Evolutionary conservation across 2,797 vertebrate species (phyloP).

Genomic region (Philypnodon macrostomus): DNA sequence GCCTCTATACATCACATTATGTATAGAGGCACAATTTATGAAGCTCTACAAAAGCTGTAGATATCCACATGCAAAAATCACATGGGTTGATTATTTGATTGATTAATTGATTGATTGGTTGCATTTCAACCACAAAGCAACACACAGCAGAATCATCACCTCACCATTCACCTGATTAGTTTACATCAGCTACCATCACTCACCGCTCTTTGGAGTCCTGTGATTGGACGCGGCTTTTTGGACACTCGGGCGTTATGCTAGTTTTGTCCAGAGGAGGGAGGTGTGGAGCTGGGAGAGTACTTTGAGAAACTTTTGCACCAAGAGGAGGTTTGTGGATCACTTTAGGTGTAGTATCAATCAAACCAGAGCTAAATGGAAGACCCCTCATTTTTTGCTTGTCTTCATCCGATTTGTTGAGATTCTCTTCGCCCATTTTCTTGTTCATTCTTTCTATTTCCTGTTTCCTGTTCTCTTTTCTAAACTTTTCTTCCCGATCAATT

Average conservation of each 20-base stretch:
- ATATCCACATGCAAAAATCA: neutral
- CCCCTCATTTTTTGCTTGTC: slow-evolving; percentile 69
- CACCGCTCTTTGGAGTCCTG: slow-evolving; percentile 48
- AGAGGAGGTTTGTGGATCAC: slow-evolving; percentile 8
- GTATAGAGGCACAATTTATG: no score
- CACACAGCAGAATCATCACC: neutral
- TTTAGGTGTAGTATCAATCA: neutral
- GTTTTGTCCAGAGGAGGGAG: slow-evolving; percentile 31
- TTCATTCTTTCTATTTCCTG: neutral
- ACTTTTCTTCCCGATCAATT: neutral
- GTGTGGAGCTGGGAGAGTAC: slow-evolving; percentile 8
- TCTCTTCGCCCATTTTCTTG: slow-evolving; percentile 13
- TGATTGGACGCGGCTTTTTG: slow-evolving; percentile 28
- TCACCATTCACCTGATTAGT: slow-evolving; percentile 4
- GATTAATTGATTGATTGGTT: slow-evolving; percentile 12
- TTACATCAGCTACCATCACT: slow-evolving; percentile 38
- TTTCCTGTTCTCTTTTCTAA: slow-evolving; percentile 11
- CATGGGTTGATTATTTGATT: neutral
- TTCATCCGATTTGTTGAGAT: slow-evolving; percentile 68
- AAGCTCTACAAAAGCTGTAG: no score
- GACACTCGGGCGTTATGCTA: neutral
- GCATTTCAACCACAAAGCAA: no score
- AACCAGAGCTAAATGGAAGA: slow-evolving; percentile 1
- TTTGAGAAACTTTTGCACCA: neutral
- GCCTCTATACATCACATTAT: neutral